Evolutionary conservation across 2,888 invertebrate species (phyloP), one percentile per base, ranked within the genome.

Genomic region (Anorthoa munda): DNA sequence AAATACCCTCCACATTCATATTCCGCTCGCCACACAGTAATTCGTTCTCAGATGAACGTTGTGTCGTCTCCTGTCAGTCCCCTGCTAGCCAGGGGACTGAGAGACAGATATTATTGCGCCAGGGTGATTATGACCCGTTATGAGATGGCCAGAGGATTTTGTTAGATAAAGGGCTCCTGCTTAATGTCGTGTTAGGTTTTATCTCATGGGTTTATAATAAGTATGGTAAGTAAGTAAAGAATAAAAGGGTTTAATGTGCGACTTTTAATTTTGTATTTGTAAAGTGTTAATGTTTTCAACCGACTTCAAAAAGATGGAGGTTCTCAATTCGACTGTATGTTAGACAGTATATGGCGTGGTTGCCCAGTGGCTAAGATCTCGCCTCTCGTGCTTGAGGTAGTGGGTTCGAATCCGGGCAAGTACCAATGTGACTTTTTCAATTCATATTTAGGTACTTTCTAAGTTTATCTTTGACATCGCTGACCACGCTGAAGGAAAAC

Each of bases 11-110:
- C 70, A 67, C 77, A 88, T 87, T 88, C 73, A 81, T 88, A 88
- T 88, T 88, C 87, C 60, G 23, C 58, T 72, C 84, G 72, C 75
- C 75, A 60, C 79, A 63, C 67, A 70, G 84, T 85, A 82, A 87
- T 87, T 88, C 85, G 82, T 88, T 86, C 82, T 75, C 82, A 84
- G 82, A 87, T 86, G 88, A 86, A 67, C 86, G 79, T 64, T 59
- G 61, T 82, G 75, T 86, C 82, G 71, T 77, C 86, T 85, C 68
- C 63, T 77, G 86, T 85, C 75, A 74, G 56, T 83, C 58, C 83
- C 60, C 66, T 68, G 66, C 67, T 59, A 53, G 67, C 73, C 60
- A 71, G 39, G 66, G 68, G 65, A 56, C 67, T 46, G 56, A 18
- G 55, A 79, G 70, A 75, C 70, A 69, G 72, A 76, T 82, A 82